Base-by-base conservation (phyloP, 2,113 vertebrate species). In the Seriola dumerili region DNA sequence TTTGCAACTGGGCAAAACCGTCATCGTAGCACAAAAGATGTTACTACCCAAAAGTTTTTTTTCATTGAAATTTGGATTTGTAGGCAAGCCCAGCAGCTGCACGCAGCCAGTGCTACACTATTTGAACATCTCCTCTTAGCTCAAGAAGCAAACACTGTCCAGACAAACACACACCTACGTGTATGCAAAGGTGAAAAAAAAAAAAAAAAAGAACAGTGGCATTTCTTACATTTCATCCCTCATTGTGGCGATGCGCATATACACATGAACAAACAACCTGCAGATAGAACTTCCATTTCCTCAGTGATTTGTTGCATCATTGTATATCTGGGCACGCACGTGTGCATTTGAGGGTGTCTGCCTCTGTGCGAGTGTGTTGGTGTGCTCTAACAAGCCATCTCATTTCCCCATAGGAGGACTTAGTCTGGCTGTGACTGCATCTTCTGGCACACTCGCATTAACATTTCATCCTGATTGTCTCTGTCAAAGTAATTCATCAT, bases 401-500 rank as follows among this genome's bases (percentile, higher is more conserved):
- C 84, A 75, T 89, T 83, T 85, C 83, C 86, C 79, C 81, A 93
- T 42, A 83, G 86, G 87, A 88, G 70, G 83, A 86, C 84, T 89
- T 77, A 74, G 78, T 81, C 88, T 89, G 93, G 85, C 90, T 92
- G 88, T 58, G 83, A 80, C 88, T 84, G 88, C 84, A 73, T 91
- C 85, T 88, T 85, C 87, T 92, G 87, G 88, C 86, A 85, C 81
- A 80, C 75, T 86, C 14, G 17, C 91, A 93, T 94, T 93, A 93
- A 93, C 93, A 93, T 93, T 94, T 93, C 90, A 91, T 93, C 91
- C 94, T 92, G 93, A 91, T 89, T 93, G 92, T 90, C 91, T 92
- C 88, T 92, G 89, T 94, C 94, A 85, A 90, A 86, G 92, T 87
- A 90, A 92, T 95, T 94, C 91, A 94, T 95, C 93, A 94, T 93